Evolutionary conservation across 2,888 invertebrate species (phyloP), one percentile per base, ranked within the genome.

Genomic region (Meliscaeva auricollis): DNA sequence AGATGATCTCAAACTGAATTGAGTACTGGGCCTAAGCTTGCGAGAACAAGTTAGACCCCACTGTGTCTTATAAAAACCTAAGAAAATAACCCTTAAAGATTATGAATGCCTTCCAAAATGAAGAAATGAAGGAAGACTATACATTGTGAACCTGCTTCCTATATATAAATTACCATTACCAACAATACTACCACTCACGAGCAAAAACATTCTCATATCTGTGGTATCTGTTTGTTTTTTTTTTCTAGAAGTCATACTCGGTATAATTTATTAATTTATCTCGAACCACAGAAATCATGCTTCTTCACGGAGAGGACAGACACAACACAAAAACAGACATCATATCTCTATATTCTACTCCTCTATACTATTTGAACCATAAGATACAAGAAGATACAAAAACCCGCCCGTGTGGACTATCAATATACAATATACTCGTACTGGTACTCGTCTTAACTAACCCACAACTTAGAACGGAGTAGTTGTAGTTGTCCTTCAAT

Each of bases 201-300:
- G 44, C 74, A n/a, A 62, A 64, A 75, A 75, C 79, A 80, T 80
- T 75, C 66, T 64, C 35, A 30, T 79, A 72, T 66, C 68, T 60
- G 1, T 30, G 4, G 30, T 46, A 64, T 46, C 7, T 15, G n/a
- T n/a, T n/a, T n/a, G n/a, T n/a, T 30, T 60, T 44, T 32, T 35
- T 56, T 32, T n/a, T 17, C 5, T 17, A 17, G 17, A 17, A 84
- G 80, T 84, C 84, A 80, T 72, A 48, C 35, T 80, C 38, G 4
- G 66, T 32, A 80, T 84, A 84, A 84, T 84, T 84, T 84, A 84
- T 84, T 84, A 84, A 84, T 84, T 84, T 80, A 64, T 54, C 35
- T 70, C 20, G 79, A 66, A 75, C 69, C 79, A 66, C 74, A 84
- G 73, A 75, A 84, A 75, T 66, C 80, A 84, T 84, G 80, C 70